Conservation (phyloP, 2,888 invertebrate genomes). For the Branchipolynoe longqiensis region DNA sequence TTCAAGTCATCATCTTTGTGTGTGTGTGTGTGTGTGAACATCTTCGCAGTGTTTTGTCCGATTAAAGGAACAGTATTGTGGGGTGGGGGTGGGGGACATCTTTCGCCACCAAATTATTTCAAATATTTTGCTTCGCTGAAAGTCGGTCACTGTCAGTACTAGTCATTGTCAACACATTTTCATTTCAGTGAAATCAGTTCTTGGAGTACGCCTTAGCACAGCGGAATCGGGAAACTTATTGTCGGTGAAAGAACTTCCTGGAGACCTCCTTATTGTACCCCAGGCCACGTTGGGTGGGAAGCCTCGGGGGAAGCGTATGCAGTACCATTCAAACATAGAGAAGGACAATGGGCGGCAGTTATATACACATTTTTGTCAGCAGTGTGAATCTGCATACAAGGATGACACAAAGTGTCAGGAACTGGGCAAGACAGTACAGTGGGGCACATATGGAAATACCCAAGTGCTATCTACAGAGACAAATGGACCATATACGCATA, state of each 20-base stretch:
- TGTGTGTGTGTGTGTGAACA: too few species aligned
- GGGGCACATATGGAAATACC: slow-evolving; percentile 82
- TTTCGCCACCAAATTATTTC: background rate
- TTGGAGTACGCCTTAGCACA: slow-evolving; percentile 76
- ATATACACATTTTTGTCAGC: slow-evolving; percentile 75
- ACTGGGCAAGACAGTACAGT: slow-evolving; percentile 69
- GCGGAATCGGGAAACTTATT: slow-evolving; percentile 74
- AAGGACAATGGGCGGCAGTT: slow-evolving; percentile 80
- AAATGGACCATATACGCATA: slow-evolving; percentile 68
- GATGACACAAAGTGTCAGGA: slow-evolving; percentile 69
- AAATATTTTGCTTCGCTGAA: too few species aligned
- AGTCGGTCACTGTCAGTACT: too few species aligned
- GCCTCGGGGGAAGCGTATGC: slow-evolving; percentile 81
- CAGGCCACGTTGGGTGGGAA: slow-evolving; percentile 83
- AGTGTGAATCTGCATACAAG: slow-evolving; percentile 68
- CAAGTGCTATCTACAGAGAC: slow-evolving; percentile 80
- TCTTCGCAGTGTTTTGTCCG: too few species aligned
- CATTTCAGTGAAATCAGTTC: slow-evolving; percentile 75
- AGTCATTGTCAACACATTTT: too few species aligned
- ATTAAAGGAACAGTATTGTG: too few species aligned
- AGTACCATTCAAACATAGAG: slow-evolving; percentile 82
- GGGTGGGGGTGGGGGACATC: too few species aligned
- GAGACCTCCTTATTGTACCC: slow-evolving; percentile 82
- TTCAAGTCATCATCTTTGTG: too few species aligned
- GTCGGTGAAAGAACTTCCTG: slow-evolving; percentile 79